Conservation (phyloP, 2,797 vertebrate species). For the Helicolenus hilgendorfi region DNA sequence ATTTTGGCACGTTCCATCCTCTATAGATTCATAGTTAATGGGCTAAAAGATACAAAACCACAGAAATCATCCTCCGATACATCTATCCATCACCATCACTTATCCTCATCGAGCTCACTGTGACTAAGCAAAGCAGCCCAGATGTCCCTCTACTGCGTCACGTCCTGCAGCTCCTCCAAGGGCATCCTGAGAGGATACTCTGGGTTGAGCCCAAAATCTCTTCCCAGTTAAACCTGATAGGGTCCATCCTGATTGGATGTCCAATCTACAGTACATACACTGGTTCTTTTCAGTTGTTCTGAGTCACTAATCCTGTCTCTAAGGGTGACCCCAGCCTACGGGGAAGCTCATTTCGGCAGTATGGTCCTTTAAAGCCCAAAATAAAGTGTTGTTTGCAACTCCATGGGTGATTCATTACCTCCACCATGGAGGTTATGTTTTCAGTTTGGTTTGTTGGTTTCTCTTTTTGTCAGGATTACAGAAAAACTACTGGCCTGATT, state of each 20-base stretch:
- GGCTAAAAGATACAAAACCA: background rate
- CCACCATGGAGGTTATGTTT: background rate
- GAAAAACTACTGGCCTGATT: background rate
- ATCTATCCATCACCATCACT: background rate
- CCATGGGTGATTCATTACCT: background rate
- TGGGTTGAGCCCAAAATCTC: background rate
- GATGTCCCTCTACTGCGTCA: background rate
- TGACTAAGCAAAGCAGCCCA: background rate
- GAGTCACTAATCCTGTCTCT: background rate
- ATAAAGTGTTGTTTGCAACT: background rate
- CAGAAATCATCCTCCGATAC: background rate
- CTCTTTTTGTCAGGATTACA: background rate
- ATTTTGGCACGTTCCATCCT: too few species aligned
- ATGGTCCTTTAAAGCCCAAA: background rate
- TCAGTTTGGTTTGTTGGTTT: background rate
- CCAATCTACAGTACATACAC: background rate
- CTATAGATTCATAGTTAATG: background rate
- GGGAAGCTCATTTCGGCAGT: background rate
- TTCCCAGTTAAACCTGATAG: background rate
- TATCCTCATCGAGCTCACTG: background rate
- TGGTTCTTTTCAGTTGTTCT: background rate
- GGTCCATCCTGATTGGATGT: background rate
- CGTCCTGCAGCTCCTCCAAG: background rate
- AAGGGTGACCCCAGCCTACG: background rate
- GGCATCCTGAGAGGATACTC: background rate